These are phyloP conservation scores for Oscheius sp. DNA, from an alignment of 1,140 invertebrate genomes.

Conservation along the genomic window DNA sequence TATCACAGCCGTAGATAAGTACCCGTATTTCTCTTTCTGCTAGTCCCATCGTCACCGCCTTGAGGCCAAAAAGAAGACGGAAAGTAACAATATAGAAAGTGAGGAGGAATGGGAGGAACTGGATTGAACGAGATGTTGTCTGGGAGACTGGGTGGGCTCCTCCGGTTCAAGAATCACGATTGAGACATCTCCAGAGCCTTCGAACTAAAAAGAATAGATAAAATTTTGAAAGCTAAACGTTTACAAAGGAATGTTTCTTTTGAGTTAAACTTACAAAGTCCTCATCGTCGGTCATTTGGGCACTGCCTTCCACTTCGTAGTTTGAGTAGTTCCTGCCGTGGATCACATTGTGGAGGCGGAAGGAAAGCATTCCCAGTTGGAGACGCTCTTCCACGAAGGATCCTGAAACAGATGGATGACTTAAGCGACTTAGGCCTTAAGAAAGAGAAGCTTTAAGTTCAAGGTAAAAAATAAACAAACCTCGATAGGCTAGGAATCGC, in stretches of 20 bases:
- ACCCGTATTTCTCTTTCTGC: neutral
- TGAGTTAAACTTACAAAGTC: neutral
- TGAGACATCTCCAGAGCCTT: neutral
- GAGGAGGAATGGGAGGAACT: neutral
- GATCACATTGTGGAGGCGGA: neutral
- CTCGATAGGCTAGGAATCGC: constrained; percentile 16
- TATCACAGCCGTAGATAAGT: neutral
- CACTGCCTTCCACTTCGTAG: neutral
- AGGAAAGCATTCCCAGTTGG: constrained; percentile 1
- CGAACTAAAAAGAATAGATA: neutral
- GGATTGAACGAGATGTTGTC: neutral
- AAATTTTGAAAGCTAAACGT: neutral
- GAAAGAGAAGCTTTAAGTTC: too few species aligned
- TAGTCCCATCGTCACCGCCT: neutral
- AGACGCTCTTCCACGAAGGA: neutral
- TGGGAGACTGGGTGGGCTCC: neutral
- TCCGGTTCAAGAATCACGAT: neutral
- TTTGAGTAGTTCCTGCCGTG: constrained; percentile 1
- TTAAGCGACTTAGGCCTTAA: neutral
- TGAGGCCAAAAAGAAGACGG: neutral
- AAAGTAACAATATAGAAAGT: neutral
- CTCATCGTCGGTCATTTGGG: neutral
- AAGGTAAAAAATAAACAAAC: too few species aligned
- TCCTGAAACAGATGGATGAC: neutral
- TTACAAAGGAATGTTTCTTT: neutral